These are phyloP conservation scores for Chascanopsetta lugubris DNA, from an alignment of 2,113 vertebrate genomes.

Conservation along the genomic window DNA sequence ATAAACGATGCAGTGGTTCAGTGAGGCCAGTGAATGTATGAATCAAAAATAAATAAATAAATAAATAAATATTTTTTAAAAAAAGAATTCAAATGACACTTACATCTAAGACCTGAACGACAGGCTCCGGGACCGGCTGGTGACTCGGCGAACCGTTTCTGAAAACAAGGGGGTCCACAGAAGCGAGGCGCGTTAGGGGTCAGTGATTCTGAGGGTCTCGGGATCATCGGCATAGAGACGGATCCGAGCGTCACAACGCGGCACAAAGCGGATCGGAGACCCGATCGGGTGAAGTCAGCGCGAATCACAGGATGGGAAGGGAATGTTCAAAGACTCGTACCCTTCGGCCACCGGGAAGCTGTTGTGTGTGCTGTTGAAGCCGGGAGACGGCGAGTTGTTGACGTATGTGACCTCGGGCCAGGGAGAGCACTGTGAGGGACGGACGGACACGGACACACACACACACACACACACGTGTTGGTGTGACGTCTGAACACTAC, in stretches of 20 bases:
- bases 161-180: constrained; percentile 16
- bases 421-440: constrained; percentile 88
- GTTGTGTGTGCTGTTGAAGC: constrained; percentile 92
- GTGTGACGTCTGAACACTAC: not conserved
- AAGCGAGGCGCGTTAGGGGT: not conserved
- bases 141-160: constrained; percentile 94
- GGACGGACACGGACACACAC: too few species aligned
- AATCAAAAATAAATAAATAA: too few species aligned
- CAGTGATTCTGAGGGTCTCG: not conserved
- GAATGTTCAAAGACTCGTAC: constrained; percentile 72
- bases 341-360: constrained; percentile 91
- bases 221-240: not conserved
- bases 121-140: constrained; percentile 82
- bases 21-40: too few species aligned
- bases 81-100: constrained; percentile 45
- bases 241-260: not conserved
- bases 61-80: too few species aligned
- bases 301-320: not conserved
- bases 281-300: not conserved
- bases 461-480: constrained; percentile 29
- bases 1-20: not conserved
- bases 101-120: constrained; percentile 77
- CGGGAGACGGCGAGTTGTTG: constrained; percentile 90
- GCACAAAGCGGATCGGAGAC: too few species aligned
- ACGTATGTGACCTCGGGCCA: constrained; percentile 96